Percentiles rank a stretch among this genome's conserved stretches.
These are phyloP conservation scores for Labeo catla DNA, from an alignment of 2,113 vertebrate species.

Conservation along the genomic window DNA sequence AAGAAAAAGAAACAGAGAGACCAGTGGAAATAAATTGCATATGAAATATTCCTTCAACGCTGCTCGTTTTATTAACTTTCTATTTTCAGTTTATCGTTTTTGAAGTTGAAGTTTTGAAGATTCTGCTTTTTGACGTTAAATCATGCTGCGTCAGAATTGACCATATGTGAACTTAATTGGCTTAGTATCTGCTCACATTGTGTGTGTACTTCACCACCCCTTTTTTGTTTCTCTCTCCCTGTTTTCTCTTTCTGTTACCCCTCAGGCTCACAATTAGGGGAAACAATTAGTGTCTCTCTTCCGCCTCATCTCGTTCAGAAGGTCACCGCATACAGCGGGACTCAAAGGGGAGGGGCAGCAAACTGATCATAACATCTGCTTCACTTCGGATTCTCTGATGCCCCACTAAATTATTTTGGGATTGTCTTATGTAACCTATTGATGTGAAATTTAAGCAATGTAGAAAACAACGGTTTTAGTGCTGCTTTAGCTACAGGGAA, in stretches of 20 bases:
- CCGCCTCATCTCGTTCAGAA: conserved; percentile 72
- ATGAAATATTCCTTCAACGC: neutral
- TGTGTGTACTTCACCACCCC: neutral
- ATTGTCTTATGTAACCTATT: neutral
- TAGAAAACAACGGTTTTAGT: neutral
- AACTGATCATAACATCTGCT: neutral
- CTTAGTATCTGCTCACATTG: neutral
- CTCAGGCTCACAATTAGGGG: conserved; percentile 70
- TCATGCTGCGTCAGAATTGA: neutral
- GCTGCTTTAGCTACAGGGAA: neutral
- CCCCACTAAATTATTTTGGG: neutral
- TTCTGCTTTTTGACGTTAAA: neutral
- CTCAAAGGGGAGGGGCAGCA: conserved; percentile 1
- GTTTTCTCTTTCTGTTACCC: conserved; percentile 54
- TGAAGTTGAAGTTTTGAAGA: no score
- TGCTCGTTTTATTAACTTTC: neutral
- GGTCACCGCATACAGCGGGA: conserved; percentile 60
- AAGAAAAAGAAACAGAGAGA: neutral
- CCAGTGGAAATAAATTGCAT: neutral
- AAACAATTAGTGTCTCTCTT: conserved; percentile 70
- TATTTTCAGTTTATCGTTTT: neutral
- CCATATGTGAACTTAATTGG: neutral
- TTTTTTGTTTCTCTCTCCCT: neutral
- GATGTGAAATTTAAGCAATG: conserved; percentile 3
- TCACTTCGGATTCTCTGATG: conserved; percentile 9